Conservation (phyloP, 2,797 vertebrate genomes). For the Rhincodon typus region DNA sequence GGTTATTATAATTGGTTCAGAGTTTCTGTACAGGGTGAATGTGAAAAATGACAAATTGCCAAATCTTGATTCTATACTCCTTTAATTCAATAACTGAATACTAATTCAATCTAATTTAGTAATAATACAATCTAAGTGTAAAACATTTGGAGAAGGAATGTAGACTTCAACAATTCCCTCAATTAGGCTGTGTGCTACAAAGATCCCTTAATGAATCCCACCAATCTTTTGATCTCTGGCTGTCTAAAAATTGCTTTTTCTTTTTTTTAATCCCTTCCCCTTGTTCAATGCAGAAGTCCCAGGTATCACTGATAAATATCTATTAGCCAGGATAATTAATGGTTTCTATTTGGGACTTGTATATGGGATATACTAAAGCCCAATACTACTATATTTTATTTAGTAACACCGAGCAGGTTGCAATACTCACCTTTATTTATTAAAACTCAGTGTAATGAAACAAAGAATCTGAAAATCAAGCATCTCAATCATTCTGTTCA, state of each 20-base stretch:
- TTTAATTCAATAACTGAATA: background rate
- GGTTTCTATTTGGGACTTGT: background rate
- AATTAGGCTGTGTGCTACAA: background rate
- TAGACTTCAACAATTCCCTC: background rate
- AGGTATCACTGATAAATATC: no score
- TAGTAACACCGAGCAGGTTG: background rate
- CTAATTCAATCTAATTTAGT: no score
- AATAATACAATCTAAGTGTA: no score
- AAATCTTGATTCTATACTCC: background rate
- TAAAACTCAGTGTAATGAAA: background rate
- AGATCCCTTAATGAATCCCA: background rate
- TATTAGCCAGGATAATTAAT: background rate
- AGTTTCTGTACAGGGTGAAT: background rate
- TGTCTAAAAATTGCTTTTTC: background rate
- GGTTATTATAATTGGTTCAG: background rate
- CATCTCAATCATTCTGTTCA: background rate
- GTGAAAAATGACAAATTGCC: background rate
- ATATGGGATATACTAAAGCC: background rate
- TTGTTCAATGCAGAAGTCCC: background rate
- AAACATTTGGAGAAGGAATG: background rate
- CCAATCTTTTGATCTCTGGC: background rate
- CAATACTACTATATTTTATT: background rate
- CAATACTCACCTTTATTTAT: background rate
- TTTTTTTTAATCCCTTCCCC: background rate
- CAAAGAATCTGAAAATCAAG: background rate